Evolutionary conservation across 2,888 invertebrate species (phyloP).

Genomic region (Diaphora mendica): DNA sequence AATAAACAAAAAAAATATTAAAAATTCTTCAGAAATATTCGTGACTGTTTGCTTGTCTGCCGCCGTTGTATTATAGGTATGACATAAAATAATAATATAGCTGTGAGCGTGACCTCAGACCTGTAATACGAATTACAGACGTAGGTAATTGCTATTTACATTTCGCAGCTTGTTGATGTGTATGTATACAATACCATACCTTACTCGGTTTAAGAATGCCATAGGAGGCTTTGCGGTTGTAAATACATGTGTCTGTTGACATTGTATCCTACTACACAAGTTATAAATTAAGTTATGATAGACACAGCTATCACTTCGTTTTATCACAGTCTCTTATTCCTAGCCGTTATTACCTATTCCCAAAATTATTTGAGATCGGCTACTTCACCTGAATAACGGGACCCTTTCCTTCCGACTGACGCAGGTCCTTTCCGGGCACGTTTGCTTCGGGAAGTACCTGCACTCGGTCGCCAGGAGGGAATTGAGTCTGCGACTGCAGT

Average conservation of each 20-base stretch:
- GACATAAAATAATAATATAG: not conserved
- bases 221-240: not conserved
- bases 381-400: too few species aligned
- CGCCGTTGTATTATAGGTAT: not conserved
- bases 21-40: not conserved
- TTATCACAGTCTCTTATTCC: not conserved
- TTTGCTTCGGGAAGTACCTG: too few species aligned
- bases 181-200: not conserved
- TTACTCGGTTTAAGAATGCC: not conserved
- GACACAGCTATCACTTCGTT: not conserved
- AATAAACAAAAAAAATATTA: not conserved
- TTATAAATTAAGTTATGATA: not conserved
- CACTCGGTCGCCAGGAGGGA: too few species aligned
- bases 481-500: too few species aligned
- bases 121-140: not conserved
- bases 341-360: too few species aligned
- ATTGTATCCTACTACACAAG: not conserved
- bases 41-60: not conserved
- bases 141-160: not conserved
- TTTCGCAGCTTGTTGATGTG: not conserved
- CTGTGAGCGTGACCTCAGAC: not conserved
- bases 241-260: not conserved
- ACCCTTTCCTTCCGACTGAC: too few species aligned
- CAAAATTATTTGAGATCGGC: too few species aligned
- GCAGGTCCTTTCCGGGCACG: too few species aligned